These are phyloP conservation scores for Andricus curvator DNA, from an alignment of 2,888 invertebrate species.

Conservation along the genomic window DNA sequence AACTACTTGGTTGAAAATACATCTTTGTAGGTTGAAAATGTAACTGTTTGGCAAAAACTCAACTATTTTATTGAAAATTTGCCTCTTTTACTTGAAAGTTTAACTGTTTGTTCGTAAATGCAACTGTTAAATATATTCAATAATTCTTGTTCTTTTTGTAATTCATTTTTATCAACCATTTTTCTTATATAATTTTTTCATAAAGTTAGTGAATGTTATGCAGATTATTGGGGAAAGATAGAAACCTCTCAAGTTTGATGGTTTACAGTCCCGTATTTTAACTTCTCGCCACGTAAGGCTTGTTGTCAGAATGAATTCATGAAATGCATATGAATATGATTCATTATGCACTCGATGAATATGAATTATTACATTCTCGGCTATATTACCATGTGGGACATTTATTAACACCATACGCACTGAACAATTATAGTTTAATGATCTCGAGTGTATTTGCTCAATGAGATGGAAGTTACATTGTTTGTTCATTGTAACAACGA, in stretches of 20 bases:
- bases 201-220: no score
- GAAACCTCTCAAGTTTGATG: not conserved
- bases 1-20: no score
- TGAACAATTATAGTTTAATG: conserved; percentile 6
- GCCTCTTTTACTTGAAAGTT: no score
- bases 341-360: conserved; percentile 1
- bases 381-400: not conserved
- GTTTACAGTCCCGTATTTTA: not conserved
- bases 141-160: no score
- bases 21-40: no score
- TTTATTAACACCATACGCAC: conserved; percentile 6
- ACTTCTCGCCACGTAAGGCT: not conserved
- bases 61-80: no score
- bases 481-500: not conserved
- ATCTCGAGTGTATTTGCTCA: conserved; percentile 1
- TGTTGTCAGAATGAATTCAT: not conserved
- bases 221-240: no score
- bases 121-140: no score
- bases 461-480: conserved; percentile 11
- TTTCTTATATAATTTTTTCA: no score
- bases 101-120: no score
- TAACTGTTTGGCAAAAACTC: no score
- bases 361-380: conserved; percentile 4
- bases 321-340: conserved; percentile 4
- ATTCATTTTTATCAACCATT: no score